Base-by-base conservation (phyloP, 2,797 vertebrate genomes). In the Adrianichthys oophorus region DNA sequence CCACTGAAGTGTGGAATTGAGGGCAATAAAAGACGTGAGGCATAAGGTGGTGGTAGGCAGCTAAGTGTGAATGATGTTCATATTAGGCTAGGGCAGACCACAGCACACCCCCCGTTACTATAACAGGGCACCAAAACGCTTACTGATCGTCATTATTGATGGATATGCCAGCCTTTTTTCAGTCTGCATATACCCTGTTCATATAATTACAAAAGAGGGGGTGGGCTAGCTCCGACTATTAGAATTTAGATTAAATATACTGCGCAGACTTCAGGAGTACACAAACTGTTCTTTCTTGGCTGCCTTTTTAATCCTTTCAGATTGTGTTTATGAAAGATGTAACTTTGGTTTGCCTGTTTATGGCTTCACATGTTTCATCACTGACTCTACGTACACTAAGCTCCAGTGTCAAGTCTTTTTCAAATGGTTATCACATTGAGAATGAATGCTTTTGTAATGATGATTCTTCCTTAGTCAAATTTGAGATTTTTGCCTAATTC, bases 61-160 rank as follows among this genome's bases (percentile, higher is more conserved):
- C 65, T 75, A 68, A 83, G 79, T 82, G 74, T 82, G 76, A 87
- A 86, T 78, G 65, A 83, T 90, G 60, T 61, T 80, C 62, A 47
- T 72, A 77, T 85, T 79, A 79, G 59, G 41, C 69, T 70, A 64
- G 76, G 65, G 73, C 72, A 62, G 57, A 48, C 65, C 66, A 77
- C 65, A 49, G 80, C 79, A 80, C 66, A 64, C 23, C 54, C 65
- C 68, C 80, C 69, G 82, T 85, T 86, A 79, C 79, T 85, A 58
- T 84, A 85, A 84, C 80, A 56, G 64, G 48, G 56, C 65, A 66
- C 53, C 67, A 62, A 46, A 52, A 77, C 78, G 83, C 72, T 85
- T 70, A 76, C 56, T 89, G 86, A 90, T 85, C 80, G 85, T 90
- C 81, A 89, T 79, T 63, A 71, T 48, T 50, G 32, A 70, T 59